Evolutionary conservation across 2,888 invertebrate species (phyloP).

Genomic region (Calameuta filiformis): DNA sequence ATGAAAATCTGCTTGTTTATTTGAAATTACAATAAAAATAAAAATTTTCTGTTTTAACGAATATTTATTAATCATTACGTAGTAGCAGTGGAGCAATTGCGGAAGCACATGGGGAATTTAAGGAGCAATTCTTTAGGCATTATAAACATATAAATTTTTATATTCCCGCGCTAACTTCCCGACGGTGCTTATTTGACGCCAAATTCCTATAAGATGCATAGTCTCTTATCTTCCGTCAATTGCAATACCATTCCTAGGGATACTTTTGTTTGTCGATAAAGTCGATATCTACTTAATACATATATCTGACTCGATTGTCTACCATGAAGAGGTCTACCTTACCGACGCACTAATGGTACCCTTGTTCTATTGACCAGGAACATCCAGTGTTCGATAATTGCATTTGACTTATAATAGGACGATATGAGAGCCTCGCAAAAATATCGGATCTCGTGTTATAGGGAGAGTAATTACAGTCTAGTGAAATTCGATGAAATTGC

Average conservation of each 20-base stretch:
- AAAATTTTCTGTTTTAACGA: too few species aligned
- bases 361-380: not conserved
- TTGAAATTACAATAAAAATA: too few species aligned
- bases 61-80: too few species aligned
- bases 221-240: not conserved
- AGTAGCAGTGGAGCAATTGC: too few species aligned
- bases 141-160: too few species aligned
- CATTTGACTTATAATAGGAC: too few species aligned
- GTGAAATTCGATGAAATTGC: not conserved
- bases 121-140: too few species aligned
- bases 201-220: not conserved
- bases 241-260: not conserved
- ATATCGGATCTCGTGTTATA: not conserved
- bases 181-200: not conserved
- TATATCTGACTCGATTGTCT: not conserved
- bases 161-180: too few species aligned
- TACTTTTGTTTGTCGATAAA: not conserved
- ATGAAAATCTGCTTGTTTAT: too few species aligned
- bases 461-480: not conserved
- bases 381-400: too few species aligned
- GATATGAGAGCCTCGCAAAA: not conserved
- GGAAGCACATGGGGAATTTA: too few species aligned
- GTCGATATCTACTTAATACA: not conserved
- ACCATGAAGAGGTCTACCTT: not conserved
- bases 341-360: not conserved